Evolutionary conservation across 2,797 vertebrate genomes (phyloP).

Genomic region (Setipinna tenuifilis): DNA sequence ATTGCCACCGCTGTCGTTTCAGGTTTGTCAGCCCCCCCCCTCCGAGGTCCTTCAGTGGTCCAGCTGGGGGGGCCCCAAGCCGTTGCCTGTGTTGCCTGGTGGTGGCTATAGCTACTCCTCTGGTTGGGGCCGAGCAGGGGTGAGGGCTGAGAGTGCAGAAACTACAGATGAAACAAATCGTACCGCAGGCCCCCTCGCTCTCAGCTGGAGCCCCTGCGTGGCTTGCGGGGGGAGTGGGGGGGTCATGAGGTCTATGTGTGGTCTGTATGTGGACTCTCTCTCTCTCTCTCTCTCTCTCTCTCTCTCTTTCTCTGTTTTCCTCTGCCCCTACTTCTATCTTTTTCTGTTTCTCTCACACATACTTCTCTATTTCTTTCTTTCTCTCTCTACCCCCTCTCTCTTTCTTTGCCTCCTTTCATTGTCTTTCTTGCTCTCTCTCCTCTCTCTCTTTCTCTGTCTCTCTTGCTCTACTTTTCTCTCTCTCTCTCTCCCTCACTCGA

Average conservation of each 20-base stretch:
- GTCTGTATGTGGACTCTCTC: neutral
- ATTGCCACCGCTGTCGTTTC: no score
- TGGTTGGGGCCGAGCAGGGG: neutral
- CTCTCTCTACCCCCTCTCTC: no score
- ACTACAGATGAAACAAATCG: neutral
- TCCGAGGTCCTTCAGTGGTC: no score
- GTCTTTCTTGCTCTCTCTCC: no score
- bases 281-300: neutral
- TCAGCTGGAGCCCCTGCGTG: neutral
- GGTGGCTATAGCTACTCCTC: neutral
- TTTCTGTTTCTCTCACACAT: neutral
- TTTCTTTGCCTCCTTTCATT: no score
- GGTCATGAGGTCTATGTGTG: neutral
- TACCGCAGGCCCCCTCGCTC: neutral
- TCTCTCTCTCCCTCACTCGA: neutral
- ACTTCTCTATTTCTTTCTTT: no score
- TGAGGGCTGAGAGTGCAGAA: neutral
- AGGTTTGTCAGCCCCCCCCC: no score
- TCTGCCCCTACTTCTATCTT: neutral
- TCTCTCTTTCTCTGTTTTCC: neutral
- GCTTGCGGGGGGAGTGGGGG: neutral
- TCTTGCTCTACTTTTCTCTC: no score
- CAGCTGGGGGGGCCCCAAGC: no score
- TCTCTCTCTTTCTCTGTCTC: no score
- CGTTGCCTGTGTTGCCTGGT: no score